Evolutionary conservation across 2,113 vertebrate species (phyloP).

Genomic region (Calyptomena viridis): DNA sequence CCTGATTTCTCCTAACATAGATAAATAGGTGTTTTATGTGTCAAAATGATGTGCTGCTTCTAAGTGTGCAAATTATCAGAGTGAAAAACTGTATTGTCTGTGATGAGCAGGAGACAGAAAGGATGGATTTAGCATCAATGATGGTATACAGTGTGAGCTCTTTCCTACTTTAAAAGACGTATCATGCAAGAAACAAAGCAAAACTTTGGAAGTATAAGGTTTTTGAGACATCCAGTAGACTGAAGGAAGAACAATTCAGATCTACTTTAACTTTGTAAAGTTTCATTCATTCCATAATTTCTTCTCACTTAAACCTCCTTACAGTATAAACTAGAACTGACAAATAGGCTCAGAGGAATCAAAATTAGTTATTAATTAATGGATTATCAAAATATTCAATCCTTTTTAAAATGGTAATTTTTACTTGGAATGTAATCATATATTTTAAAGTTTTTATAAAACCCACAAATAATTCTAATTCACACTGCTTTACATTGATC

Average conservation of each 20-base stretch:
- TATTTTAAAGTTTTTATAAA: background rate
- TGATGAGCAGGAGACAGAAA: background rate
- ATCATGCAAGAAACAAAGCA: background rate
- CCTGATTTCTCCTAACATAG: background rate
- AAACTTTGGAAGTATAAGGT: background rate
- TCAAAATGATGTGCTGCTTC: background rate
- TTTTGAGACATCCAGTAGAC: background rate
- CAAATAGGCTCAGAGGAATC: background rate
- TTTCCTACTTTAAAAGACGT: background rate
- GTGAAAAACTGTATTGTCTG: background rate
- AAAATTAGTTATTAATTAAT: background rate
- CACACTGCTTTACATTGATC: background rate
- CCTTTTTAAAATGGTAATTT: background rate
- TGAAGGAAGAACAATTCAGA: background rate
- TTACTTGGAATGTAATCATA: background rate
- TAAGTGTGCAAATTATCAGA: background rate
- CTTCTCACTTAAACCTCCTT: background rate
- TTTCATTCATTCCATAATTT: background rate
- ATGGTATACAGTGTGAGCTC: background rate
- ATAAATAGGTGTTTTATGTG: background rate
- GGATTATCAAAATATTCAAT: background rate
- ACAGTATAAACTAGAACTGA: background rate
- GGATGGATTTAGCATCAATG: background rate
- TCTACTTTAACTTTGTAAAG: background rate
- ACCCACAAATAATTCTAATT: background rate